Evolutionary conservation across 2,888 invertebrate species (phyloP), one percentile per base, ranked within the genome.

Genomic region (Epicampocera succincta): DNA sequence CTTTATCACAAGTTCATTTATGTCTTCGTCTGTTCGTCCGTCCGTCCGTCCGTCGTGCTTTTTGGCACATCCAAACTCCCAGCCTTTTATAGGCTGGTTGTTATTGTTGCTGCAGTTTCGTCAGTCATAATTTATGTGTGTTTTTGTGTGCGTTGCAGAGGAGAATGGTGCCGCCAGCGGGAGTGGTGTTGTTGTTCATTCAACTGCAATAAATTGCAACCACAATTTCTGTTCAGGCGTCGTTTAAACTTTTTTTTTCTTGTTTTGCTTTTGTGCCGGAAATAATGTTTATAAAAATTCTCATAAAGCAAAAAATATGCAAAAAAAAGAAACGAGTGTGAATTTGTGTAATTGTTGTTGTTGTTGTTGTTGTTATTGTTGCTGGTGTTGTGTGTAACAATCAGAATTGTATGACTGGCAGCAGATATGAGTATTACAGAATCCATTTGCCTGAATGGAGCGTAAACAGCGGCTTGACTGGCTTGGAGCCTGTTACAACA

Each of bases 171-270:
- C 74, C 65, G 48, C 15, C 56, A 46, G 85, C 86, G 85, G 88
- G 88, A 86, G 87, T 88, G n/a, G n/a, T n/a, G n/a, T n/a, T n/a
- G n/a, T n/a, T n/a, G 88, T 86, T 87, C 88, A 88, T 87, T 88
- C 88, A 88, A 87, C 87, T 87, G 88, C 88, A 87, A 88, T 88
- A 87, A 88, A 88, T 88, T 87, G 87, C 87, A 86, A 83, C 86
- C 83, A 83, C 80, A 80, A 65, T 52, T 69, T 81, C 56, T 68
- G 56, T 76, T 52, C 61, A 63, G 46, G 56, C 71, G 50, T 71
- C 48, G 58, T 69, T 50, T 25, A 42, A 13, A 44, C 8, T 65
- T 54, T 54, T 54, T n/a, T 44, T 8, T 33, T 42, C 52, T 63
- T 40, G 2, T 54, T 54, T 29, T 15, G 25, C 17, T 66, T 3